Base-by-base conservation (phyloP, 2,888 invertebrate species). In the Andricus quercusramuli region DNA sequence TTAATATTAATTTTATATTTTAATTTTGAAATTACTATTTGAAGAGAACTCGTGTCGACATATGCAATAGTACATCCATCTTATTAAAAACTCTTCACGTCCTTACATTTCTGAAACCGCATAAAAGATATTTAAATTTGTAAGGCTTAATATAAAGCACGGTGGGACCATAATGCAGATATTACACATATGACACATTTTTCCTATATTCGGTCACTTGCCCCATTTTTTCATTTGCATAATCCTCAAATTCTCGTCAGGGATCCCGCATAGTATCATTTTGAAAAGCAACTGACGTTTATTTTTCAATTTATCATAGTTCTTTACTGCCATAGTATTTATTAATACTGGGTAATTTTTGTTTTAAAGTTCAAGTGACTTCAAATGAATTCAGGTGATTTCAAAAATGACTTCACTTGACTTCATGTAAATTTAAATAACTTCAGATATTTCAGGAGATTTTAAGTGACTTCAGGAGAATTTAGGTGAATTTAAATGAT, bases 51-150 rank as follows among this genome's bases (percentile, higher is more conserved):
- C n/a, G 9, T 51, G 51, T 32, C 51, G 51, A 70, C 20, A 62
- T 22, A 62, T 62, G 62, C 62, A 17, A 62, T 25, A 74, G 32
- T 56, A 56, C 32, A 32, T 74, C 74, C 32, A 74, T 74, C 74
- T 74, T 74, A 32, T 51, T 74, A 56, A 51, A 47, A 56, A 37
- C 51, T 32, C n/a, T 32, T 74, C 37, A 56, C 13, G 74, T 74
- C 56, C 32, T 70, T 70, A n/a, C 11, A 74, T 74, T 56, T 74
- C 29, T 56, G 74, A 25, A 32, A n/a, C 56, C 32, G n/a, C 29
- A 51, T 32, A 51, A 74, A 56, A 74, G n/a, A 20, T 32, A 74
- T 51, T 74, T 74, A 56, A 74, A 56, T 74, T 74, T 56, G 74
- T 32, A 51, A 37, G 51, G 74, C 29, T 74, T 74, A 74, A 37